A percentile compares a stretch with the other conserved stretches of the same genome.
phyloP scores from a whole-genome alignment of 2,888 invertebrate genomes.

The Acanthosoma haemorrhoidale region DNA sequence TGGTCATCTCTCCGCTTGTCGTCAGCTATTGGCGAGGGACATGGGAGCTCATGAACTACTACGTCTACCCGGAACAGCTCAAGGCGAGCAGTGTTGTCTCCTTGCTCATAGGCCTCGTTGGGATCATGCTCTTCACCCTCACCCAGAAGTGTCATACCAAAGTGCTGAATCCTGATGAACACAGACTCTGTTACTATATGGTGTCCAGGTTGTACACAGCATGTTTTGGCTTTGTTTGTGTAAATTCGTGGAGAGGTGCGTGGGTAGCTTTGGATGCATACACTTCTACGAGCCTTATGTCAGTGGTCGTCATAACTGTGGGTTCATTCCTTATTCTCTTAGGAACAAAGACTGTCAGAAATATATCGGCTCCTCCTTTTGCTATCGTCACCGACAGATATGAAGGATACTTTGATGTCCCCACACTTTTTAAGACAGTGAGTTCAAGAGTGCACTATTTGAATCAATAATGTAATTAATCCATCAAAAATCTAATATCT shows the following conservation, averaged over 20 bases:
- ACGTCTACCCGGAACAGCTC: slow-evolving; percentile 59
- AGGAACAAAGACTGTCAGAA: slow-evolving; percentile 64
- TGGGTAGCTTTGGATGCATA: slow-evolving; percentile 72
- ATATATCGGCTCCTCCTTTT: slow-evolving; percentile 77
- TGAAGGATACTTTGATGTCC: slow-evolving; percentile 74
- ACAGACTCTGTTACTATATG: slow-evolving; percentile 62
- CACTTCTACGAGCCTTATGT: slow-evolving; percentile 54
- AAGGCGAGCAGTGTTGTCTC: slow-evolving; percentile 62
- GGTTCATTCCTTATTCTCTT: slow-evolving; percentile 63
- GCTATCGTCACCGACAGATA: slow-evolving; percentile 68
- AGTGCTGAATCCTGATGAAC: slow-evolving; percentile 61
- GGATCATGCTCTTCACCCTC: slow-evolving; percentile 64
- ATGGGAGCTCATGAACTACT: slow-evolving; percentile 71
- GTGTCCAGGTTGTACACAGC: slow-evolving; percentile 68
- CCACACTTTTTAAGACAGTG: slow-evolving; percentile 69
- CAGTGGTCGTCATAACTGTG: slow-evolving; percentile 57
- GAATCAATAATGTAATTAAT: too few relatives aligned
- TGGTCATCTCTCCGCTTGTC: slow-evolving; percentile 71
- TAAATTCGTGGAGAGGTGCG: slow-evolving; percentile 81
- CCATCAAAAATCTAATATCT: too few relatives aligned
- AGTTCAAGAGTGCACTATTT: too few relatives aligned
- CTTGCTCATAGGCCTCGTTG: slow-evolving; percentile 62
- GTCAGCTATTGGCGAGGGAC: slow-evolving; percentile 83
- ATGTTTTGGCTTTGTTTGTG: slow-evolving; percentile 71
- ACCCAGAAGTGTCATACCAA: slow-evolving; percentile 58